Evolutionary conservation across 2,888 invertebrate species (phyloP), one percentile per base, ranked within the genome.

Genomic region (Sarcophaga variegata): DNA sequence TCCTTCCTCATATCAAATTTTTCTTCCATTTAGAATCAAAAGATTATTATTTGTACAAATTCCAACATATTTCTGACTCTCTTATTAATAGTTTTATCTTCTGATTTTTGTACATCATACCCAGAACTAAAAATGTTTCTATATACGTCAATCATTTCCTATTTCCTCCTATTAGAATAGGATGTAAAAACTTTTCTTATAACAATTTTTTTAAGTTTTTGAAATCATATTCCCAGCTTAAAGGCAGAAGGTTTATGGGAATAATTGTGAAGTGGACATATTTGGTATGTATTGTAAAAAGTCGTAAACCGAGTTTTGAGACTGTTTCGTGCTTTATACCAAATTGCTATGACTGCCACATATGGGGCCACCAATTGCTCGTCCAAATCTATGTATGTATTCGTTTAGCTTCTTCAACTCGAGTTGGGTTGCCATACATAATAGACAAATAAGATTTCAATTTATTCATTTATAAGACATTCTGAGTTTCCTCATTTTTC

Each of bases 161-260:
- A 54, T 76, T 22, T 22, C 22, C 76, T 6, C 76, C 76, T 14
- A 76, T 47, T 20, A 76, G 17, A 17, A 76, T 64, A 2, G 64
- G 63, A 25, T 66, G 64, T 25, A 22, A 5, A 1, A 66, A 1
- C 3, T 49, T 47, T 62, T 66, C 47, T 11, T 76, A 8, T 5
- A 76, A 45, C 5, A 45, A 25, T 20, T 64, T 27, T 66, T 76
- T 11, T 3, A 76, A 22, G 12, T 37, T 54, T 47, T 25, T 47
- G 45, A 76, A 76, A 17, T 75, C 64, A 64, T 45, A 8, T n/a
- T 63, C 64, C 76, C 76, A 76, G 17, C 4, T 66, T 14, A 27
- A 49, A 12, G 49, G 49, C 66, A 59, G 45, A 8, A 77, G 17
- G 27, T 76, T 59, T 54, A 64, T 45, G 20, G 75, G 75, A 20